phyloP scores from a whole-genome alignment of 2,113 vertebrate genomes.

The Tyrannus savana region DNA sequence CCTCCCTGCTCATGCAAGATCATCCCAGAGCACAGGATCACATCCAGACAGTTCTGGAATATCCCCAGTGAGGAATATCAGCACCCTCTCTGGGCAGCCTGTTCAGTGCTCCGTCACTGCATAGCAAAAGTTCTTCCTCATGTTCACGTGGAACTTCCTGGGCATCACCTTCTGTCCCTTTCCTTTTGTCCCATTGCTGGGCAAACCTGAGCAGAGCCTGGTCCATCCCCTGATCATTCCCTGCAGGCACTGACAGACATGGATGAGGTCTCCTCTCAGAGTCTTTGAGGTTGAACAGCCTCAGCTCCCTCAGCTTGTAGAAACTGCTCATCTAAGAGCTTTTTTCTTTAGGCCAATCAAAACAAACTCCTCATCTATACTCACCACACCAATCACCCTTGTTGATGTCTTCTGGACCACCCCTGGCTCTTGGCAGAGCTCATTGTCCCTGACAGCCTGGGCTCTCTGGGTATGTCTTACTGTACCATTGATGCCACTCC shows the following conservation, averaged over 20 bases:
- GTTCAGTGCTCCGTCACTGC: not conserved
- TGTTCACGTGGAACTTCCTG: not conserved
- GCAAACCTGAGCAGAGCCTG: not conserved
- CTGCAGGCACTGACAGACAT: not conserved
- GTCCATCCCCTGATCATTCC: not conserved
- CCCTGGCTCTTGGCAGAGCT: not conserved
- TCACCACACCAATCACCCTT: not conserved
- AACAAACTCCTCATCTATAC: too few species aligned
- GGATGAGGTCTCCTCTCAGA: not conserved
- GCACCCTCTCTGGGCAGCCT: not conserved
- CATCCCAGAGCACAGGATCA: not conserved
- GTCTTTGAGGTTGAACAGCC: not conserved
- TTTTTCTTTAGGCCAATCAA: not conserved
- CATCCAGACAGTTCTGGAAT: accelerated
- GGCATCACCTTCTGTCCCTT: not conserved
- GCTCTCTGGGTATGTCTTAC: too few species aligned
- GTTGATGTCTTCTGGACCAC: not conserved
- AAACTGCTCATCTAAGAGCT: not conserved
- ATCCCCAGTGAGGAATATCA: not conserved
- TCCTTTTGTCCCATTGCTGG: not conserved
- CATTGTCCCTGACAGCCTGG: accelerated
- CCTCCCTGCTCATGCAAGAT: not conserved
- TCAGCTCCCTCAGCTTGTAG: not conserved
- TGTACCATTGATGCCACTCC: not conserved
- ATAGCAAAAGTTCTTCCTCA: not conserved